Base-by-base conservation (phyloP, 2,888 invertebrate species). In the Synergus laeviventris region DNA sequence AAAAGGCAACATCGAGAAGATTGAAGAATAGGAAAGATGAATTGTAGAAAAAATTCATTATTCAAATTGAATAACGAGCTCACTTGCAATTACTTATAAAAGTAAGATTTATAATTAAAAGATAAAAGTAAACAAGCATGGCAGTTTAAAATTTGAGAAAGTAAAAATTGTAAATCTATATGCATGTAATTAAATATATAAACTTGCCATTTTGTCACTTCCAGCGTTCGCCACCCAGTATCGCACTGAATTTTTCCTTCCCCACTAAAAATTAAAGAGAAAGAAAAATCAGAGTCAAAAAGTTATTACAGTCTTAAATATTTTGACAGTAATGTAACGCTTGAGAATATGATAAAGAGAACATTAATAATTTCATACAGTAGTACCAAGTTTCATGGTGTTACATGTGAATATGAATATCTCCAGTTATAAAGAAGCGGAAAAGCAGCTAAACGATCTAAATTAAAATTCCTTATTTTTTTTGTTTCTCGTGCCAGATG, bases 401-500 rank as follows among this genome's bases (percentile, higher is more conserved):
- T 66, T 49, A 9, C 49, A 49, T 70, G 70, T 49, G 11, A 49
- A 36, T 70, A 24, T 7, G 14, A 21, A 21, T 14, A 42, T 45
- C 42, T 21, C 21, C 5, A 16, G 3, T 49, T 9, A 39, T 42
- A 14, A 64, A 70, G 9, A 11, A 70, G 31, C 12, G 24, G 14
- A 36, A 31, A 3, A 36, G 11, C 16, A 45, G n/a, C n/a, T 21
- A 56, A 56, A 21, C 21, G 12, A 4, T 56, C 11, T 2, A 31
- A 70, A 9, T 70, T 70, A 9, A 31, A 49, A 66, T 49, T 66
- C 66, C 66, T 39, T 45, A 31, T 16, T 66, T 66, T 24, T 24
- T 31, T 16, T 60, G 74, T 64, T 76, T 73, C 31, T 42, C 24
- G 74, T 76, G 76, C 77, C 76, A 80, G 77, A 76, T 80, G 76